These are phyloP conservation scores for Pseudachorutes palmiensis DNA, from an alignment of 1,140 invertebrate genomes.

Conservation along the genomic window DNA sequence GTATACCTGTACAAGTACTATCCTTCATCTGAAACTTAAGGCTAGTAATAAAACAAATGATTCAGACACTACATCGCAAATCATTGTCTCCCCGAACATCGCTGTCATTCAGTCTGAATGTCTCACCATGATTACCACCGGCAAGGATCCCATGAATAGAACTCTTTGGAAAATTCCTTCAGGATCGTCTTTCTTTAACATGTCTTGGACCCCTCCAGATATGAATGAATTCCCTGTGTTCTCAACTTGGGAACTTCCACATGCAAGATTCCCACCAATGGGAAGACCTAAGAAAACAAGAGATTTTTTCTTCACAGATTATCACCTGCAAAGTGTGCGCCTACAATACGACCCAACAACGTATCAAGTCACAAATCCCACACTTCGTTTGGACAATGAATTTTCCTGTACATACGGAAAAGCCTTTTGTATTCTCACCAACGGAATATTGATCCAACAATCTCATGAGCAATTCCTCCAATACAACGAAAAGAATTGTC, in stretches of 20 bases:
- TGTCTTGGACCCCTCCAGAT: not conserved
- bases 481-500: not conserved
- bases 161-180: not conserved
- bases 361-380: not conserved
- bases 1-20: not conserved
- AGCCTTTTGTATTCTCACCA: not conserved
- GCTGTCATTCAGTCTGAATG: not conserved
- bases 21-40: not conserved
- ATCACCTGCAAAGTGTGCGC: not conserved
- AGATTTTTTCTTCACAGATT: not conserved
- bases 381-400: too few relatives aligned
- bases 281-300: too few relatives aligned
- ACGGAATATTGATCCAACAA: not conserved
- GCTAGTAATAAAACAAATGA: too few relatives aligned
- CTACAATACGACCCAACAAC: not conserved
- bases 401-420: not conserved
- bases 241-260: not conserved
- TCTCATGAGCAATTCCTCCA: too few relatives aligned
- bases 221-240: not conserved
- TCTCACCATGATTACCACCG: not conserved
- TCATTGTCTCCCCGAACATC: not conserved
- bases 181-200: not conserved
- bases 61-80: not conserved
- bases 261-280: not conserved
- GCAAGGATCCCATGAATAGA: not conserved